These are phyloP conservation scores for Zaprionus kolodkinae DNA, from an alignment of 1,140 invertebrate species.

Conservation along the genomic window DNA sequence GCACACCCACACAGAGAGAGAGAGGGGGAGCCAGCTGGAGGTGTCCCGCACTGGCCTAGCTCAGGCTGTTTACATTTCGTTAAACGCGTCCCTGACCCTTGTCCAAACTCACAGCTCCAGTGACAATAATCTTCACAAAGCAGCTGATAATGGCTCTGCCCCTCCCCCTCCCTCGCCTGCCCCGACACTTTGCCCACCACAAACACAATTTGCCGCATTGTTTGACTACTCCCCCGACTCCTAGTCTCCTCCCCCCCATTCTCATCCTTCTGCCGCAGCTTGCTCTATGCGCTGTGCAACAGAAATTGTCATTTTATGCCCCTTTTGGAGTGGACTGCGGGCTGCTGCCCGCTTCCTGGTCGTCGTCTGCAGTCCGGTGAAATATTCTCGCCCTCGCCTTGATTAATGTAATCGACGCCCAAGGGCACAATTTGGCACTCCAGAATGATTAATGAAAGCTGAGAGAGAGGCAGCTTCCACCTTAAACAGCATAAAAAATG, in stretches of 20 bases:
- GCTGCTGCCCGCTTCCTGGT: neutral
- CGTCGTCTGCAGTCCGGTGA: conserved; percentile 49
- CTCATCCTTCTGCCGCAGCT: neutral
- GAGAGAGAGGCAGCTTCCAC: no score
- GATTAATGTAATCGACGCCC: conserved; percentile 77
- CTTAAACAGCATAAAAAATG: conserved; percentile 8
- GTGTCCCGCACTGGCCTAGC: conserved; percentile 27
- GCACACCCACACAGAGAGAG: conserved; percentile 1
- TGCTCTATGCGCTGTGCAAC: conserved; percentile 1
- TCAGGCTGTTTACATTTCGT: conserved; percentile 70
- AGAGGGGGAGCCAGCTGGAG: conserved; percentile 30
- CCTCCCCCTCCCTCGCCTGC: neutral
- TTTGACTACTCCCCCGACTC: conserved; percentile 7
- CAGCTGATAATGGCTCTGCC: conserved; percentile 71
- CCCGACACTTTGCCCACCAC: neutral
- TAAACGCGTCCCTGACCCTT: conserved; percentile 65
- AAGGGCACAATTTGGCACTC: conserved; percentile 51
- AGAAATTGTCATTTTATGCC: conserved; percentile 68
- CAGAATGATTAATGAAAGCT: conserved; percentile 67
- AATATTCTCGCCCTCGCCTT: conserved; percentile 67
- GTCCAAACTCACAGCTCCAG: conserved; percentile 35
- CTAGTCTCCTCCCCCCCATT: no score
- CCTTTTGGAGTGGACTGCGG: conserved; percentile 30
- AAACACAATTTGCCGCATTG: conserved; percentile 17
- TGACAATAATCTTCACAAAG: conserved; percentile 65